phyloP scores from a whole-genome alignment of 2,888 invertebrate species.

The Nezara viridula region DNA sequence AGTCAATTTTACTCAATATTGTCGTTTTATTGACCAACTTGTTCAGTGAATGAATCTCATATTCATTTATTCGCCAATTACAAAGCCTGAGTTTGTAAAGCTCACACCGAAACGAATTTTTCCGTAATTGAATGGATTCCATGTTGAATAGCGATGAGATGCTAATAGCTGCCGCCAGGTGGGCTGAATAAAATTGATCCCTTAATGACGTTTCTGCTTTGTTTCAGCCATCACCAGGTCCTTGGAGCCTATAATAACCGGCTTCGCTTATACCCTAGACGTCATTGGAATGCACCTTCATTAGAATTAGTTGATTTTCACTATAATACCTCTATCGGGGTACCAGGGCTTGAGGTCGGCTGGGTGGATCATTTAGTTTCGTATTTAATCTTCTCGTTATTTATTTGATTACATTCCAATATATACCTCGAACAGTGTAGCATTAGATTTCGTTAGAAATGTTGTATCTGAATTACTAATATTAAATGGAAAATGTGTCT shows the following conservation, averaged over 20 bases:
- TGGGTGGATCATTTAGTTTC: too few species aligned
- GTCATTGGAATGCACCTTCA: neutral
- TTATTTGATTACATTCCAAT: too few species aligned
- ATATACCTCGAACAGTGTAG: too few species aligned
- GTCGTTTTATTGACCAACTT: neutral
- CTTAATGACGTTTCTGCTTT: constrained; percentile 30
- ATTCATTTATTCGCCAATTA: constrained; percentile 10
- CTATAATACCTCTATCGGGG: too few species aligned
- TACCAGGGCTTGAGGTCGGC: too few species aligned
- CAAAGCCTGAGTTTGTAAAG: neutral
- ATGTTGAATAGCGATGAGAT: constrained; percentile 32
- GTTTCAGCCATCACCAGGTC: neutral
- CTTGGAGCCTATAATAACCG: neutral
- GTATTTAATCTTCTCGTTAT: too few species aligned
- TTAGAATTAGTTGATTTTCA: neutral
- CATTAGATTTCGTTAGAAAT: too few species aligned
- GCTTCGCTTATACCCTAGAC: neutral
- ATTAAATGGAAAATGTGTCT: too few species aligned
- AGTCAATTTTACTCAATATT: too few species aligned
- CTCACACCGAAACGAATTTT: constrained; percentile 12
- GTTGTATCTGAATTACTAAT: too few species aligned
- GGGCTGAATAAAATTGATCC: constrained; percentile 21
- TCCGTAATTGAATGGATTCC: constrained; percentile 29
- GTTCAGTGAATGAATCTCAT: neutral
- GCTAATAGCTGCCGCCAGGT: neutral